Conservation (phyloP, 92 coral and sea anemone genomes). For the Palythoa caribaeorum region DNA sequence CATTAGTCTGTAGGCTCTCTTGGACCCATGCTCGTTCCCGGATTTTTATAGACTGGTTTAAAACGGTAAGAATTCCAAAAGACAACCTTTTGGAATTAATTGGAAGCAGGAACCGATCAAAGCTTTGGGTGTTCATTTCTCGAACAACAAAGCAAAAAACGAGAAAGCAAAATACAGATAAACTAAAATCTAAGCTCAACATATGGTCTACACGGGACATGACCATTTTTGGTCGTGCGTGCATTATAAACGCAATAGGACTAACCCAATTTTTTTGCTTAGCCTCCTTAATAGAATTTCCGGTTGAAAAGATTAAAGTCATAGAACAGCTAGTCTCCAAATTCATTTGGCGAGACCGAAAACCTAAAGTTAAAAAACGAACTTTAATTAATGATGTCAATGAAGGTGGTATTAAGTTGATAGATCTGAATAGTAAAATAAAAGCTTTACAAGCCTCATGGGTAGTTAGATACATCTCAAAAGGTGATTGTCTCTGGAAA, state of each 20-base stretch:
- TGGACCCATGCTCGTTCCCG: too few species aligned
- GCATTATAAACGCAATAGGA: neutral
- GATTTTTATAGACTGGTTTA: too few species aligned
- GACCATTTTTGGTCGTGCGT: slow-evolving; percentile 1
- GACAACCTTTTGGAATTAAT: slow-evolving; percentile 11
- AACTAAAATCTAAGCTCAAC: slow-evolving; percentile 10
- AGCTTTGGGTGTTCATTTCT: slow-evolving; percentile 5
- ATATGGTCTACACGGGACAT: neutral
- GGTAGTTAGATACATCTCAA: neutral
- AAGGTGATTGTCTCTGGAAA: slow-evolving; percentile 8
- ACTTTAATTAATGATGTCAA: slow-evolving; percentile 1
- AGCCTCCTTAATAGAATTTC: slow-evolving; percentile 17
- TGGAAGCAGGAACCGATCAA: slow-evolving; percentile 7
- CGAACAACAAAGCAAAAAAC: neutral
- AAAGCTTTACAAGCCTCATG: neutral
- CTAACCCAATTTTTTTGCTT: neutral
- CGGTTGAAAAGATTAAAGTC: neutral
- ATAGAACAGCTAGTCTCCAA: slow-evolving; percentile 12
- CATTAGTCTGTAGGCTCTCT: too few species aligned
- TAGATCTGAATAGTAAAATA: slow-evolving; percentile 10
- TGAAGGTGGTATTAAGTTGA: slow-evolving; percentile 12
- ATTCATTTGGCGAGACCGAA: neutral
- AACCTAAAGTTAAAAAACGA: slow-evolving; percentile 3
- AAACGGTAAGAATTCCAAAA: neutral
- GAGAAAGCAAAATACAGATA: neutral